Evolutionary conservation across 2,797 vertebrate species (phyloP).

Genomic region (Orientallactaga sibirica): DNA sequence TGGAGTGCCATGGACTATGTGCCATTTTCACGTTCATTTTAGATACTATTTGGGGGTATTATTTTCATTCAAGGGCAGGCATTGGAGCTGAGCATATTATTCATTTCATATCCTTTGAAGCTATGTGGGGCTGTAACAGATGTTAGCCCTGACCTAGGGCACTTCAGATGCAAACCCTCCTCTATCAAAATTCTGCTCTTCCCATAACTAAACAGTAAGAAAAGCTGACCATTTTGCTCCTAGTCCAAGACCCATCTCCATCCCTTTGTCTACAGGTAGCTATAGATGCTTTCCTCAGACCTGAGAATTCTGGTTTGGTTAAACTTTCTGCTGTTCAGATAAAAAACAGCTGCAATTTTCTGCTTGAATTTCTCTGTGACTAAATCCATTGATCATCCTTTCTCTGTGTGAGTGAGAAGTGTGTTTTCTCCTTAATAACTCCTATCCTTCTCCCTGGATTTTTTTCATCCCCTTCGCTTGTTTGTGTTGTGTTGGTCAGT

Average conservation of each 20-base stretch:
- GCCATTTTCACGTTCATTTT: slow-evolving; percentile 66
- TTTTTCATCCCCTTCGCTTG: slow-evolving; percentile 89
- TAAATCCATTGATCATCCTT: slow-evolving; percentile 99
- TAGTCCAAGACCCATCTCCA: neutral
- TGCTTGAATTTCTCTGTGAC: slow-evolving; percentile 99
- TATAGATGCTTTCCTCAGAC: slow-evolving; percentile 75
- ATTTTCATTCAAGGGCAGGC: slow-evolving; percentile 70
- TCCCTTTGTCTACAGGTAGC: slow-evolving; percentile 74
- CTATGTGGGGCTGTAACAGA: slow-evolving; percentile 30
- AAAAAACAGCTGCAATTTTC: slow-evolving; percentile 99
- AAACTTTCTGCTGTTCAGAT: slow-evolving; percentile 92
- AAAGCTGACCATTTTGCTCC: neutral
- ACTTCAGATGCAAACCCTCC: slow-evolving; percentile 9
- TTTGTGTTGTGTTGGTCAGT: slow-evolving; percentile 98
- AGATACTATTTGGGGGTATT: slow-evolving; percentile 57
- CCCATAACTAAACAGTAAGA: neutral
- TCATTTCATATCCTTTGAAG: slow-evolving; percentile 62
- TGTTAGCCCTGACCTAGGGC: slow-evolving; percentile 61
- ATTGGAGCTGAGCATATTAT: slow-evolving; percentile 65
- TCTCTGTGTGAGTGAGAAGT: slow-evolving; percentile 96
- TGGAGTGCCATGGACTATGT: neutral
- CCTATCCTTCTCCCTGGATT: slow-evolving; percentile 96
- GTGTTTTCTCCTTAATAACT: slow-evolving; percentile 99
- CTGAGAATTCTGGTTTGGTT: slow-evolving; percentile 88
- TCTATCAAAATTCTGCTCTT: slow-evolving; percentile 57